Base-by-base conservation (phyloP, 1,140 invertebrate species). In the Rhagoletis pomonella region DNA sequence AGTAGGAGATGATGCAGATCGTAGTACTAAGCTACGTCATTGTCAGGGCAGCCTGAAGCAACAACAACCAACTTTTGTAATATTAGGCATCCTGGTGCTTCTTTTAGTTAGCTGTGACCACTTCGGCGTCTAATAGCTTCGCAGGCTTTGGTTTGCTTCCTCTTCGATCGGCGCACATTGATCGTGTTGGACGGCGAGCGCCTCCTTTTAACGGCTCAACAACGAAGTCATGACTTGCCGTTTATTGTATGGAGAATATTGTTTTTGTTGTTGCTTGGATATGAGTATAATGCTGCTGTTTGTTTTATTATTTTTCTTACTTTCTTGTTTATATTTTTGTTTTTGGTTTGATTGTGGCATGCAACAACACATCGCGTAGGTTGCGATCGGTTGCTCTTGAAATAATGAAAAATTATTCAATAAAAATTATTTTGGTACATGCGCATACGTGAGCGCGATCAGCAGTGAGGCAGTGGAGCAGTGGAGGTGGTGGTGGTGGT, bases 321-420 rank as follows among this genome's bases (percentile, higher is more conserved):
- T 44, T 62, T 85, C 5, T 17, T 60, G 42, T n/a, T 85, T 47
- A 50, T 85, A 42, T 62, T 60, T 44, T 91, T 90, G 90, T 92
- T 92, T 91, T 92, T 91, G 90, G 91, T 89, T 92, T 92, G 91
- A 92, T 92, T 92, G 91, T 92, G 90, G 89, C 65, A 6, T 60
- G 58, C 86, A 60, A 44, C 47, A 42, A 58, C 50, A 29, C 17
- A 29, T 81, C 44, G 77, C 42, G 58, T 84, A 5, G 58, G 77
- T 7, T 42, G 17, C 58, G 39, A 17, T 42, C 5, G 84, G 59
- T 14, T 60, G 55, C 50, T 60, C 29, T 64, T 91, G 92, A 92
- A 92, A 91, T 91, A 92, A 92, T 92, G 91, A 92, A 92, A 92
- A 92, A 92, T 92, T 92, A 92, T 92, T 92, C 91, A 92, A 92